Evolutionary conservation across 2,888 invertebrate genomes (phyloP), one percentile per base, ranked within the genome.

Genomic region (Erynnis tages): DNA sequence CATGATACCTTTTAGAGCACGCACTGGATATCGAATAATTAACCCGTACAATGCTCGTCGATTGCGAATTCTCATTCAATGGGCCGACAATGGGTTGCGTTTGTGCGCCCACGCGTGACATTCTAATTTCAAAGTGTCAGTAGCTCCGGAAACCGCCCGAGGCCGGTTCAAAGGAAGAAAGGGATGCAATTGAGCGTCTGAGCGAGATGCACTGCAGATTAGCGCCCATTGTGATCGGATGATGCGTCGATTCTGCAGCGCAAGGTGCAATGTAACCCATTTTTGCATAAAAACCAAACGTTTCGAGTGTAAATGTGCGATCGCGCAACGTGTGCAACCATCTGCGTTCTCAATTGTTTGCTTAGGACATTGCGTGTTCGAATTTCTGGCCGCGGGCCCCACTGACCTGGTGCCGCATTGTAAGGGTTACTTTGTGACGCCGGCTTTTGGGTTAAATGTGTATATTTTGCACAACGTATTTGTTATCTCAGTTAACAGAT

Each of bases 241-340:
- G 82, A 81, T 74, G 76, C 60, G 61, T 68, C 75, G 71, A 74
- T 74, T 50, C 76, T 70, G 59, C 71, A 56, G 62, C 59, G 85
- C 86, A 88, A 88, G 87, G 87, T 88, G 87, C 78, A 77, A 63
- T 64, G 57, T 74, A 85, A 84, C 85, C 83, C 84, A 85, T 85
- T 86, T 85, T 82, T 79, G 82, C 78, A 75, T 75, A 79, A 79
- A 83, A 79, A 76, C 69, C 59, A 57, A 61, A 63, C 62, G 62
- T 75, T 76, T 77, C 71, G 60, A 64, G 45, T 19, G 44, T 23
- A 67, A 69, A 66, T 68, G 67, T 63, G 65, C 53, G 56, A 56
- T 60, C 54, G 70, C 71, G 82, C 85, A 85, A 85, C 67, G 78
- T 83, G 83, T 68, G 75, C 74, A 73, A 72, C 69, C 85, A 83